Conservation (phyloP, 2,113 vertebrate genomes). For the Ciconia boyciana region DNA sequence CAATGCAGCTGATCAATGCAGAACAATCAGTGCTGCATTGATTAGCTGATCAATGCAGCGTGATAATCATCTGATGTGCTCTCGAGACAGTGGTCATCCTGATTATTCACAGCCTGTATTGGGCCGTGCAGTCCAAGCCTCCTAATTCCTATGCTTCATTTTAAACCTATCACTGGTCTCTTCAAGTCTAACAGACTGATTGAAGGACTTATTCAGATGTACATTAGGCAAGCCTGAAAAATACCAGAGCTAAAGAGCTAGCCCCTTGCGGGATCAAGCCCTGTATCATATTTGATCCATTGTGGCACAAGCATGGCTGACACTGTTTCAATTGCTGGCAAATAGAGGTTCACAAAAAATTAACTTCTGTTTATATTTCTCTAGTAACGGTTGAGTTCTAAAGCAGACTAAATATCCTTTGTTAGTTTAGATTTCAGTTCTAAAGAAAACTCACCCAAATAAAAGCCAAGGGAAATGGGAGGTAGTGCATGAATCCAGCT, state of each 20-base stretch:
- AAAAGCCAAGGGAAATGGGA: constrained; percentile 1
- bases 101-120: background rate
- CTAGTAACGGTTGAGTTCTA: background rate
- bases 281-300: background rate
- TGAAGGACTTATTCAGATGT: background rate
- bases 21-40: too few species aligned
- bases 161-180: background rate
- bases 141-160: background rate
- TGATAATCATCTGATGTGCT: background rate
- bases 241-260: background rate
- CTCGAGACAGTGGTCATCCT: background rate
- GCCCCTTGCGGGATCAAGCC: background rate
- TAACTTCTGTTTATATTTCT: constrained; percentile 30
- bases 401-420: constrained; percentile 45
- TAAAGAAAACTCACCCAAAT: constrained; percentile 23
- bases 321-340: background rate
- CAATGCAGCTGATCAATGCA: background rate
- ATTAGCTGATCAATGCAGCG: too few species aligned
- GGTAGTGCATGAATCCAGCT: background rate
- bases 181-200: background rate
- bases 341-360: background rate
- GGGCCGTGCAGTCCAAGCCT: background rate
- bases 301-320: background rate
- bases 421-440: constrained; percentile 35
- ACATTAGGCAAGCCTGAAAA: background rate